phyloP scores from a whole-genome alignment of 2,888 invertebrate genomes.

The Xylophagus ater region DNA sequence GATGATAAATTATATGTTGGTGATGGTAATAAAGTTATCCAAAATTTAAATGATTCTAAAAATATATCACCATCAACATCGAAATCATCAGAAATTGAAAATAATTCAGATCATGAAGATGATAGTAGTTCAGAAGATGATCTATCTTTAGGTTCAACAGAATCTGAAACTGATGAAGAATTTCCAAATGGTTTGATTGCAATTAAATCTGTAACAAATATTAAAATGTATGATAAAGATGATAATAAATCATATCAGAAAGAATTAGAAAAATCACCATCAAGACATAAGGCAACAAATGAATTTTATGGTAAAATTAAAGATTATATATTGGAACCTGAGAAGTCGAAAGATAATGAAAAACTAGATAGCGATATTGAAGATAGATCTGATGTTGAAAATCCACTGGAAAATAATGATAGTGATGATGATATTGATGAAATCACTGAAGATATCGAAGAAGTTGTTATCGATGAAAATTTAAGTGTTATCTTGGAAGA shows the following conservation, averaged over 20 bases:
- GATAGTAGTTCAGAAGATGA: too few species aligned
- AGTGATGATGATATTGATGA: constrained; percentile 25
- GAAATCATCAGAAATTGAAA: constrained; percentile 1
- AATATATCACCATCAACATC: constrained; percentile 23
- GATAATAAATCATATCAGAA: constrained; percentile 19
- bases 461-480: constrained; percentile 29
- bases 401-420: constrained; percentile 25
- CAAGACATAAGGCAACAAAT: not conserved
- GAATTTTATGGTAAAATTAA: constrained; percentile 4
- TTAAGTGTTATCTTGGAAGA: constrained; percentile 52
- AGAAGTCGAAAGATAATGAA: constrained; percentile 24
- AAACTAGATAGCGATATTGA: constrained; percentile 21
- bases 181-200: constrained; percentile 33
- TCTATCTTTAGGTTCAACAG: too few species aligned
- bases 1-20: constrained; percentile 27
- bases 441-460: constrained; percentile 22
- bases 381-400: constrained; percentile 23
- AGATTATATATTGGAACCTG: constrained; percentile 20
- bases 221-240: constrained; percentile 38
- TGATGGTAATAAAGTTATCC: constrained; percentile 26
- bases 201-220: constrained; percentile 44
- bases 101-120: constrained; percentile 9
- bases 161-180: constrained; percentile 18
- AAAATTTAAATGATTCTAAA: constrained; percentile 14
- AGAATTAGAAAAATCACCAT: not conserved